Percentiles rank a stretch among this genome's conserved stretches.
These are phyloP conservation scores for Hystrix brachyura DNA, from an alignment of 2,113 vertebrate species.

Conservation along the genomic window DNA sequence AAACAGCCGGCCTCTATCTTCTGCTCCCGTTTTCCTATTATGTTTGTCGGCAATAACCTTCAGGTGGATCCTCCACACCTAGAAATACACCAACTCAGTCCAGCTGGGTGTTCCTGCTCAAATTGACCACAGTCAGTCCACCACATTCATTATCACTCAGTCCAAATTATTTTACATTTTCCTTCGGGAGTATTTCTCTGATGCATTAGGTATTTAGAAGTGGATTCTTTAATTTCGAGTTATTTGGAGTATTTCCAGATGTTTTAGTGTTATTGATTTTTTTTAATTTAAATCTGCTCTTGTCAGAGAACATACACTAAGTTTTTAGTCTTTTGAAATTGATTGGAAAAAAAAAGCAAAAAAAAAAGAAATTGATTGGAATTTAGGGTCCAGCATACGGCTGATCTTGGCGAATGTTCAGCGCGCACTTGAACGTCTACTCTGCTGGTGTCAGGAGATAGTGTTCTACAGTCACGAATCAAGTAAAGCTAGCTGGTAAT, in stretches of 20 bases:
- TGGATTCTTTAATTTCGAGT: slow-evolving; percentile 19
- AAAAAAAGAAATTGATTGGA: neutral
- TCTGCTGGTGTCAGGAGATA: neutral
- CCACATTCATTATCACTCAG: neutral
- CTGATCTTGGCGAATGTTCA: neutral
- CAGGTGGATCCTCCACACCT: too few relatives aligned
- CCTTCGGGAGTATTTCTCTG: slow-evolving; percentile 34
- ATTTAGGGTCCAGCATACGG: neutral
- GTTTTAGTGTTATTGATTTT: slow-evolving; percentile 30
- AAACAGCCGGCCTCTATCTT: too few relatives aligned
- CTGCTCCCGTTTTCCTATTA: too few relatives aligned
- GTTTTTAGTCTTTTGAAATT: slow-evolving; percentile 40
- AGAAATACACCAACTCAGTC: too few relatives aligned
- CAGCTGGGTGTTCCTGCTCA: too few relatives aligned
- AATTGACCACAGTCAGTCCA: too few relatives aligned
- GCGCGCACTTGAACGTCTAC: neutral
- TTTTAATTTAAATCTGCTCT: neutral
- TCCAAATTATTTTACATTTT: slow-evolving; percentile 55
- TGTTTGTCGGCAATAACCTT: too few relatives aligned
- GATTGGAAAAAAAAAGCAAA: neutral
- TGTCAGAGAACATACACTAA: neutral
- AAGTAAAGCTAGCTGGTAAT: neutral
- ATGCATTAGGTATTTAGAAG: neutral
- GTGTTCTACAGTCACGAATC: neutral
- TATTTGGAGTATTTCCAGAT: slow-evolving; percentile 19